phyloP scores from a whole-genome alignment of 2,797 vertebrate species.

The Threskiornis aethiopicus region DNA sequence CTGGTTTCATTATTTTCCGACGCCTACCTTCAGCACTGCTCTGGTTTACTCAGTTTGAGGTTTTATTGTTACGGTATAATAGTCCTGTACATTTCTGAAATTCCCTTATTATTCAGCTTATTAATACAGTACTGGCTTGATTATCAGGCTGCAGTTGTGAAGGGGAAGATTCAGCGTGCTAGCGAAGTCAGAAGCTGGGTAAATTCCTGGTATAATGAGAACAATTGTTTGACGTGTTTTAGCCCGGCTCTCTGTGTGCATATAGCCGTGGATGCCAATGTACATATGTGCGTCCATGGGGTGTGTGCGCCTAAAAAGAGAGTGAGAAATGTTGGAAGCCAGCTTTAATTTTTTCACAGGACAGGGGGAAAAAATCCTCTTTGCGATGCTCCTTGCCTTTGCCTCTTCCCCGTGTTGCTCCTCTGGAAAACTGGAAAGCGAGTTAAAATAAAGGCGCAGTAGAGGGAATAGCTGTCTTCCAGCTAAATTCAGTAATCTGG shows the following conservation, averaged over 20 bases:
- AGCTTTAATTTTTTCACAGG: neutral
- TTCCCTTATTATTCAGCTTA: constrained; percentile 99
- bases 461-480: constrained; percentile 63
- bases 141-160: constrained; percentile 88
- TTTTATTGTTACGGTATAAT: constrained; percentile 98
- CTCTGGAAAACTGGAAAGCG: constrained; percentile 43
- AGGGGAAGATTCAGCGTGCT: constrained; percentile 82
- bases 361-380: neutral
- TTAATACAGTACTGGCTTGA: constrained; percentile 95
- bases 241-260: constrained; percentile 7
- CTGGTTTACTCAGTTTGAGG: constrained; percentile 91
- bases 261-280: constrained; percentile 13
- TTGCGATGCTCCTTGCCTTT: neutral
- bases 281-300: neutral
- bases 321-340: constrained; percentile 34
- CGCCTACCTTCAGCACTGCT: constrained; percentile 94
- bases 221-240: constrained; percentile 69
- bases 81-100: constrained; percentile 97
- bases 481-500: constrained; percentile 78
- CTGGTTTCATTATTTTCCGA: constrained; percentile 93
- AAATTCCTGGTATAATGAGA: constrained; percentile 75
- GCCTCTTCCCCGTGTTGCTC: neutral
- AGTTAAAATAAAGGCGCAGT: constrained; percentile 57
- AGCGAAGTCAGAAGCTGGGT: constrained; percentile 84
- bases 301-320: neutral